Evolutionary conservation across 2,797 vertebrate genomes (phyloP).

Genomic region (Parotocinclus haroldoi): DNA sequence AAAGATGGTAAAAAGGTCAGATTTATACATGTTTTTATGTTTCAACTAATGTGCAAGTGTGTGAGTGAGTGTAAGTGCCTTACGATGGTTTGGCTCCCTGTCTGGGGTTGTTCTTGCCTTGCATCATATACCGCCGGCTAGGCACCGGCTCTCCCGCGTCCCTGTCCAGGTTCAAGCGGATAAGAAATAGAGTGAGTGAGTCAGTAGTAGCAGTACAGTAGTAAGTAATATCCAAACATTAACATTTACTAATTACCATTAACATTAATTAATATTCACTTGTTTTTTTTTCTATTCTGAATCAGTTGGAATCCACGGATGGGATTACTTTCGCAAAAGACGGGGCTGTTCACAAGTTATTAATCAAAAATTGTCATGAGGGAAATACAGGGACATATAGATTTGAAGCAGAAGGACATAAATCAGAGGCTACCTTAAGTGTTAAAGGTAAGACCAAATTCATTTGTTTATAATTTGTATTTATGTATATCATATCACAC

Average conservation of each 20-base stretch:
- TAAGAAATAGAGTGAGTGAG: too few species aligned
- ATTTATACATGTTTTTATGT: too few species aligned
- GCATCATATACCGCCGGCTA: too few species aligned
- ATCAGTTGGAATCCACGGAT: conserved; percentile 70
- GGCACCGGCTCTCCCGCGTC: too few species aligned
- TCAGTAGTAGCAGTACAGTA: background rate
- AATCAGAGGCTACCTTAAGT: conserved; percentile 76
- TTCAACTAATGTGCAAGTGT: too few species aligned
- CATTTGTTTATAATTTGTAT: background rate
- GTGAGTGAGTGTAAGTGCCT: too few species aligned
- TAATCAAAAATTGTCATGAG: conserved; percentile 68
- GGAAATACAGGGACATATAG: conserved; percentile 75
- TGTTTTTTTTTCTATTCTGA: background rate
- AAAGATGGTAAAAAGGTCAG: conserved; percentile 82
- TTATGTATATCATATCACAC: background rate
- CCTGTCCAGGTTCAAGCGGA: too few species aligned
- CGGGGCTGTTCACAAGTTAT: conserved; percentile 71
- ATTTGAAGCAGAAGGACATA: conserved; percentile 80
- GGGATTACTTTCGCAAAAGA: conserved; percentile 74
- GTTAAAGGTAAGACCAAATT: conserved; percentile 69
- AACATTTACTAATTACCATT: too few species aligned
- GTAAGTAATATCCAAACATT: too few species aligned
- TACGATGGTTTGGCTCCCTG: too few species aligned
- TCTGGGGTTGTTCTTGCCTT: too few species aligned
- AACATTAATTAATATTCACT: background rate